Evolutionary conservation across 2,797 vertebrate species (phyloP), one percentile per base, ranked within the genome.

Genomic region (Sciurus vulgaris): DNA sequence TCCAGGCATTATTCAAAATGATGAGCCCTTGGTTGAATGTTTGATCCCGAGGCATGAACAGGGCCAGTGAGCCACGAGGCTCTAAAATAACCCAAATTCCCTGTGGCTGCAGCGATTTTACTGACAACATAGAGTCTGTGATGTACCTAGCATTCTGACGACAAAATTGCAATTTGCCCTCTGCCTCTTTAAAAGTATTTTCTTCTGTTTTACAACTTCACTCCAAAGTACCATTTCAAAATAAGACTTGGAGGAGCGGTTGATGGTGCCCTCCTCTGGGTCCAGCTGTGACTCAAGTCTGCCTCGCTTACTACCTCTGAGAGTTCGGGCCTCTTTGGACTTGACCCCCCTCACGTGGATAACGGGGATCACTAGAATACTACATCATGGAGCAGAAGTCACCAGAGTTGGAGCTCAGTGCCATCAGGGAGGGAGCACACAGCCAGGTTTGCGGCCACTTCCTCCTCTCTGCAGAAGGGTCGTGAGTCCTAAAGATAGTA

Each of bases 181-280:
- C 44, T 4, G 0, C 30, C 35, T 91, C 84, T 82, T 79, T 61
- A 69, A 94, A 70, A 74, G 30, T 76, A 47, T 83, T 87, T 85
- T n/a, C 51, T 88, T 24, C 59, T 86, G 49, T 70, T 94, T 51
- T 44, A n/a, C 49, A 61, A 90, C 61, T n/a, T 74, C 30, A 73
- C 13, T 91, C 33, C 28, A 76, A 86, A 87, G 38, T 51, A 67
- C 10, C n/a, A 44, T 83, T 87, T 82, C 49, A 83, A 92, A 87
- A 59, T 24, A 61, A 96, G 56, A 49, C 10, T 33, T 5, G 2
- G 30, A 78, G 51, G 54, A 30, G 3, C 18, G 33, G 18, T 28
- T 41, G 35, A 65, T 44, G 56, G 41, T 24, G 44, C 22, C 54
- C 1, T 30, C 65, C 0, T 59, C n/a, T 33, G 59, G 91, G 79